Conservation (phyloP, 2,888 invertebrate genomes). For the Gortyna flavago region DNA sequence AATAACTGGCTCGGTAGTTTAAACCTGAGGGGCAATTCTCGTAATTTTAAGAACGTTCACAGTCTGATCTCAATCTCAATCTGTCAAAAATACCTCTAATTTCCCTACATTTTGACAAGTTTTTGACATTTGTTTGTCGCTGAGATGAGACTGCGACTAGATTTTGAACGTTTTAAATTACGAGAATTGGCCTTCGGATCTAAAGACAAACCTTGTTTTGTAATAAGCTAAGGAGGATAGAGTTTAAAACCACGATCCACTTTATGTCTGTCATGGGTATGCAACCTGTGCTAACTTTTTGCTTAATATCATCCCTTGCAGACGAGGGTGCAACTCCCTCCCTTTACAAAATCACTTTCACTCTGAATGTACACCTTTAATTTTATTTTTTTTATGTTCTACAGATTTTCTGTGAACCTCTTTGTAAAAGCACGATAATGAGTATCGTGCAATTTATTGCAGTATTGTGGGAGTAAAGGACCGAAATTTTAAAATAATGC, state of each 20-base stretch:
- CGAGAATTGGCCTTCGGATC: too few relatives aligned
- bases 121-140: too few relatives aligned
- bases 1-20: too few relatives aligned
- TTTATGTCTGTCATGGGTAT: conserved; percentile 41
- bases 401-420: conserved; percentile 43
- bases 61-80: too few relatives aligned
- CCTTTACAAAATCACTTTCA: conserved; percentile 84
- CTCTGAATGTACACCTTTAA: conserved; percentile 81
- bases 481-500: not conserved
- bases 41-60: too few relatives aligned
- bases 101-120: too few relatives aligned
- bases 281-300: conserved; percentile 76
- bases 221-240: too few relatives aligned
- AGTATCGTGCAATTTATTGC: conserved; percentile 41
- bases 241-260: conserved; percentile 20
- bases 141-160: too few relatives aligned
- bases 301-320: conserved; percentile 84
- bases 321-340: conserved; percentile 83
- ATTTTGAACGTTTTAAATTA: too few relatives aligned
- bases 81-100: too few relatives aligned
- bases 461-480: not conserved
- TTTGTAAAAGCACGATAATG: conserved; percentile 47
- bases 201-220: too few relatives aligned
- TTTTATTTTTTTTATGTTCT: conserved; percentile 62
- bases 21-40: too few relatives aligned